phyloP scores from a whole-genome alignment of 1,140 invertebrate species.

The Pachypsylla venusta region DNA sequence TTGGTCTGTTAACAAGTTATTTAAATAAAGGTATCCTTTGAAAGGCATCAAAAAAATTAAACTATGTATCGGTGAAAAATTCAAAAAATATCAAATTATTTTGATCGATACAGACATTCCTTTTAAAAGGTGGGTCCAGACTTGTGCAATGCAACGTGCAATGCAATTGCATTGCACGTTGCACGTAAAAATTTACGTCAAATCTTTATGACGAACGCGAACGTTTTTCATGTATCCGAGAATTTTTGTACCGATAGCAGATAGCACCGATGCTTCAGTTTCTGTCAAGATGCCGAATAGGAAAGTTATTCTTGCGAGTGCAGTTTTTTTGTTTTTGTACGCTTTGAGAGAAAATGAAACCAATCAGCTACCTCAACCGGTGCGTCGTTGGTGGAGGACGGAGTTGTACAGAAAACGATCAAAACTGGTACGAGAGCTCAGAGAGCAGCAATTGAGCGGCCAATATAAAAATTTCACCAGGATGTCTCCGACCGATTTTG shows the following conservation, averaged over 20 bases:
- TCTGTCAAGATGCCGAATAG: constrained; percentile 8
- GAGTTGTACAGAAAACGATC: constrained; percentile 12
- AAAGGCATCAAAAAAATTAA: no score
- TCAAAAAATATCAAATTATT: no score
- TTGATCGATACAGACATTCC: no score
- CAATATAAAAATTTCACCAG: constrained; percentile 21
- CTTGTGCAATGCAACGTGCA: constrained; percentile 8
- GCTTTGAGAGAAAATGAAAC: constrained; percentile 9
- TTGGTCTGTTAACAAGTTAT: no score
- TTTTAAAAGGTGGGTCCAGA: constrained; percentile 9
- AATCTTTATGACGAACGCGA: constrained; percentile 8
- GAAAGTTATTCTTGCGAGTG: constrained; percentile 9
- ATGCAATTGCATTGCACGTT: constrained; percentile 6
- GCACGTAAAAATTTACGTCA: constrained; percentile 7
- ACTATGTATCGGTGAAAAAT: no score
- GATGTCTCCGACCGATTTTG: constrained; percentile 24
- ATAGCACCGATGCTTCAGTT: constrained; percentile 9
- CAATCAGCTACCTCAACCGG: constrained; percentile 13
- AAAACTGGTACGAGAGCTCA: constrained; percentile 4
- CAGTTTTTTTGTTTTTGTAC: constrained; percentile 8
- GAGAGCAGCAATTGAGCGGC: neutral
- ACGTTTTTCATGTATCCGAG: constrained; percentile 9
- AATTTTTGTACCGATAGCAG: no score
- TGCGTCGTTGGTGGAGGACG: constrained; percentile 10
- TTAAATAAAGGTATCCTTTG: no score